phyloP scores from a whole-genome alignment of 1,140 invertebrate species.

The Drosophila kohkoa region DNA sequence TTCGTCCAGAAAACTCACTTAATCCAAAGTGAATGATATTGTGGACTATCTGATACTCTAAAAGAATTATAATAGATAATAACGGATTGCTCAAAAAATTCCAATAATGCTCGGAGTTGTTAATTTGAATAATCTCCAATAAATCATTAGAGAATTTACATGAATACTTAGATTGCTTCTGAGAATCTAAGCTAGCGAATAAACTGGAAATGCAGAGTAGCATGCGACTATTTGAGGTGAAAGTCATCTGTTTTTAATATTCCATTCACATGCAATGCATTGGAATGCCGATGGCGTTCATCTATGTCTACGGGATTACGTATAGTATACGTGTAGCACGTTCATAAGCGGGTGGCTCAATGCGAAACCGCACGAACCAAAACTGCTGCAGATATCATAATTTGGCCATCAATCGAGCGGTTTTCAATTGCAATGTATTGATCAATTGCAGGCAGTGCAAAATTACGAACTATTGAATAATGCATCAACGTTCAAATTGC shows the following conservation, averaged over 20 bases:
- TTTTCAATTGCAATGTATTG: conserved; percentile 62
- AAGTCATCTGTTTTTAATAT: conserved; percentile 26
- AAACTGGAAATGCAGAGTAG: conserved; percentile 15
- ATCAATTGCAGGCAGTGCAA: conserved; percentile 36
- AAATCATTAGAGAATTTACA: too few relatives aligned
- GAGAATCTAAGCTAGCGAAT: background rate
- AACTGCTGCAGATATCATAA: conserved; percentile 44
- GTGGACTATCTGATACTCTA: too few relatives aligned
- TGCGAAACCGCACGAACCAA: conserved; percentile 20
- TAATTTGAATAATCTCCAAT: too few relatives aligned
- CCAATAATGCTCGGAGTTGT: too few relatives aligned
- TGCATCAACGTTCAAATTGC: conserved; percentile 18
- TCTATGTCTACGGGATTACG: background rate
- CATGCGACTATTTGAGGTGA: conserved; percentile 1
- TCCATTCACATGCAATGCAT: conserved; percentile 51
- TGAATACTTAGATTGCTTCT: too few relatives aligned
- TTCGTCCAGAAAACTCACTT: too few relatives aligned
- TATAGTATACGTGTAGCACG: conserved; percentile 17
- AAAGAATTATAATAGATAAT: too few relatives aligned
- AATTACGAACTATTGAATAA: conserved; percentile 27
- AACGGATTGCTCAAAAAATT: too few relatives aligned
- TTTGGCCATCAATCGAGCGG: conserved; percentile 48
- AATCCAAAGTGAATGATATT: too few relatives aligned
- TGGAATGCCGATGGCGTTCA: background rate
- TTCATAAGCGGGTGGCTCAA: conserved; percentile 14